phyloP scores from a whole-genome alignment of 2,888 invertebrate species.

The Caenorhabditis imperialis region DNA sequence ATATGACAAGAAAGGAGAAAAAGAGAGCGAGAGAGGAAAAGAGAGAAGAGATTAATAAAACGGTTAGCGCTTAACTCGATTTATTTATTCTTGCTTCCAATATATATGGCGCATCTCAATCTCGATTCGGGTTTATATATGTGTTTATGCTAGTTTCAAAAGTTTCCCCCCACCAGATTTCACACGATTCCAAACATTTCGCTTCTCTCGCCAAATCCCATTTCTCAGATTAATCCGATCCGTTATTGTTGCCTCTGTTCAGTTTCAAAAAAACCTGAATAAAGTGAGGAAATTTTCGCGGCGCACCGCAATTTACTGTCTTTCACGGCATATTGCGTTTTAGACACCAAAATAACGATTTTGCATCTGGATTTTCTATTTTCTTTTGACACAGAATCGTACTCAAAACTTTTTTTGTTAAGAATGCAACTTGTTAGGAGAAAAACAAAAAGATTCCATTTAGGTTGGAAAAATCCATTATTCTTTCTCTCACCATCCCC shows the following conservation, averaged over 20 bases:
- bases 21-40: constrained; percentile 2
- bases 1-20: not conserved
- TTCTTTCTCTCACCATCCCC: constrained; percentile 23
- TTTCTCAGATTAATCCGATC: constrained; percentile 27
- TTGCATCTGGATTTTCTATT: not conserved
- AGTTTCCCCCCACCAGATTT: constrained; percentile 38
- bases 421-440: no score
- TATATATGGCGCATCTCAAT: constrained; percentile 36
- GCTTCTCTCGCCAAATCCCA: constrained; percentile 3
- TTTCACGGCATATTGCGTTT: no score
- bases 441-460: no score
- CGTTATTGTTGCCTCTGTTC: constrained; percentile 29
- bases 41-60: constrained; percentile 51
- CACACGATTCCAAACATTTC: constrained; percentile 37
- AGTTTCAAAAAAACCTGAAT: constrained; percentile 45
- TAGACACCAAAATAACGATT: not conserved
- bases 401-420: not conserved
- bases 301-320: constrained; percentile 22
- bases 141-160: constrained; percentile 20
- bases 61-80: constrained; percentile 51
- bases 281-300: not conserved
- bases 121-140: constrained; percentile 11
- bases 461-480: constrained; percentile 32
- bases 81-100: constrained; percentile 43
- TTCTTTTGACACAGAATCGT: not conserved